These are phyloP conservation scores for Chloroclysta siterata DNA, from an alignment of 2,888 invertebrate species.

Conservation along the genomic window DNA sequence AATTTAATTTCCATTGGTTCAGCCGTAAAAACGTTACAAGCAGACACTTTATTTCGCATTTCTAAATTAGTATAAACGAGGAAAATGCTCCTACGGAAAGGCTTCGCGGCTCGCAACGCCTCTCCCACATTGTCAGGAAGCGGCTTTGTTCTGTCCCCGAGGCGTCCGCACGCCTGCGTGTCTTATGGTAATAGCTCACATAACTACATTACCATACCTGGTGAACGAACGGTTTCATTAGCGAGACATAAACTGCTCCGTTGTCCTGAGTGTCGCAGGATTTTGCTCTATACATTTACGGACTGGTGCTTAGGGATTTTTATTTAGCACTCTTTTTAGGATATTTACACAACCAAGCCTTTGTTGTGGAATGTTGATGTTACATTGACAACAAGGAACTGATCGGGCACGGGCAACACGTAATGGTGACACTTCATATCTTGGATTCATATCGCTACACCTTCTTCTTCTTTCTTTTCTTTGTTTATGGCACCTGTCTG, in stretches of 20 bases:
- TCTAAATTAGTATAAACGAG: background rate
- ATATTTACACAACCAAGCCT: too few relatives aligned
- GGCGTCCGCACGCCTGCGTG: conserved; percentile 53
- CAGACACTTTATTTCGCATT: background rate
- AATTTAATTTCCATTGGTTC: background rate
- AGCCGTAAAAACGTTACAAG: background rate
- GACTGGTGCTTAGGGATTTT: too few relatives aligned
- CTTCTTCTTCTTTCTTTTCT: too few relatives aligned
- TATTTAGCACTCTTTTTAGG: too few relatives aligned
- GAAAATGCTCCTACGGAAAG: conserved; percentile 49
- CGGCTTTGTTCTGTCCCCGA: conserved; percentile 63
- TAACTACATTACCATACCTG: conserved; percentile 61
- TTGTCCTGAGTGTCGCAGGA: conserved; percentile 16
- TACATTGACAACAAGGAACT: too few relatives aligned
- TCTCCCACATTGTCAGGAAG: conserved; percentile 55
- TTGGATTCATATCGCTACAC: too few relatives aligned
- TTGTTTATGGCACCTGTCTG: too few relatives aligned
- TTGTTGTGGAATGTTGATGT: too few relatives aligned
- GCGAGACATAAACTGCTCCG: conserved; percentile 50
- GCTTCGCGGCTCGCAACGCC: conserved; percentile 49
- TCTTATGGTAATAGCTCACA: conserved; percentile 46
- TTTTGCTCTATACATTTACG: background rate
- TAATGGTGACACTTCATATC: too few relatives aligned
- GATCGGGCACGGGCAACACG: too few relatives aligned
- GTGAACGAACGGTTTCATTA: conserved; percentile 50